Evolutionary conservation across 2,113 vertebrate species (phyloP), one percentile per base, ranked within the genome.

Genomic region (Pelusios castaneus): DNA sequence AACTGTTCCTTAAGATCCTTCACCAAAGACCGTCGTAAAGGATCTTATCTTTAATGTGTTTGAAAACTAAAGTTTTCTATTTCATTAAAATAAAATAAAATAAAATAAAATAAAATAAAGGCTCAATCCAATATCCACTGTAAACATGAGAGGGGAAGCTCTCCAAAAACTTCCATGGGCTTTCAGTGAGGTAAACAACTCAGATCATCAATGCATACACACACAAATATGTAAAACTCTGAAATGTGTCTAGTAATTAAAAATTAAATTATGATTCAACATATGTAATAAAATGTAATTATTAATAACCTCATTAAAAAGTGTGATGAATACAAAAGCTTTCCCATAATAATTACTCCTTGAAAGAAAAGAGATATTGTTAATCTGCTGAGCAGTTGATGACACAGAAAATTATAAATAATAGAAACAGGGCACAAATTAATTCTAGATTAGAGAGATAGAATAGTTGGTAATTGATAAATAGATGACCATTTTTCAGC

Each of bases 341-440:
- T 81, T 89, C 63, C 45, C n/a, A 6, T 94, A 94, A 88, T 95
- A 96, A 98, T 95, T 96, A 95, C 16, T 95, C 51, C 87, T 5
- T 60, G 84, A 94, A 94, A 91, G 49, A 91, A 95, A 92, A 60
- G 79, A 89, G 94, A n/a, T 76, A 86, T 91, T 97, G 43, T 93
- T 95, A 97, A 97, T 98, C 94, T 80, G 45, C 73, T 95, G 75
- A 94, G 95, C 8, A 96, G 87, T 31, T 95, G 83, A 95, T 97
- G 97, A 94, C 60, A 97, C 60, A 93, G 93, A 97, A 98, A 98
- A 97, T 97, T 95, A 96, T 78, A 95, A 93, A 91, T 97, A 97
- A 97, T 92, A 55, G 86, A 97, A 97, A 97, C 25, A 95, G 55
- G 93, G 75, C 8, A 90, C 43, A 95, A 97, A 94, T 96, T 97